Evolutionary conservation across 2,888 invertebrate genomes (phyloP).

Genomic region (Philonicus albiceps): DNA sequence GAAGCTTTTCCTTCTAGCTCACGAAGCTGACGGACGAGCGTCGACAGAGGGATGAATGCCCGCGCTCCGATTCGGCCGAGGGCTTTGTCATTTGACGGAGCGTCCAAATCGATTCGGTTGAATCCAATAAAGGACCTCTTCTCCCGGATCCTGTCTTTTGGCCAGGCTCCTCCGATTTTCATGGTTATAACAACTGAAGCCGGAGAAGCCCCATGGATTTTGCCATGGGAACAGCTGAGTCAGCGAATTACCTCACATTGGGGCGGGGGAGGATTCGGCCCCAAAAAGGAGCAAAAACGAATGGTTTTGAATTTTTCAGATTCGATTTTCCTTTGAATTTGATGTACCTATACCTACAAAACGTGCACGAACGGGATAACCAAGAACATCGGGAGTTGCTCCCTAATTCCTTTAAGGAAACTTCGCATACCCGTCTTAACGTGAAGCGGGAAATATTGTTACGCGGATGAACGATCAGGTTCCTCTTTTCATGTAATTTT

Average conservation of each 20-base stretch:
- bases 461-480: neutral
- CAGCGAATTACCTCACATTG: neutral
- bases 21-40: neutral
- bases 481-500: neutral
- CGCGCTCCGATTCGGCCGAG: neutral
- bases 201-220: neutral
- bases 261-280: neutral
- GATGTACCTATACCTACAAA: neutral
- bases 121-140: conserved; percentile 19
- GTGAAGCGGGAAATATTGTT: neutral
- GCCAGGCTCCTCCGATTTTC: neutral
- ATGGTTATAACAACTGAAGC: neutral
- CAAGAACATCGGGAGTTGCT: neutral
- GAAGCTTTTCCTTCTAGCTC: neutral
- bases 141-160: neutral
- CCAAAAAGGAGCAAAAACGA: neutral
- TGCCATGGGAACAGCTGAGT: conserved; percentile 21
- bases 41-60: neutral
- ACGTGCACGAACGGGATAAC: neutral
- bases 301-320: conserved; percentile 4
- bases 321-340: neutral
- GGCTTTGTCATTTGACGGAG: neutral
- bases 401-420: neutral
- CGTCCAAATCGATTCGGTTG: conserved; percentile 3
- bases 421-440: neutral